phyloP scores from a whole-genome alignment of 1,140 invertebrate species.

The Metopolophium dirhodum region DNA sequence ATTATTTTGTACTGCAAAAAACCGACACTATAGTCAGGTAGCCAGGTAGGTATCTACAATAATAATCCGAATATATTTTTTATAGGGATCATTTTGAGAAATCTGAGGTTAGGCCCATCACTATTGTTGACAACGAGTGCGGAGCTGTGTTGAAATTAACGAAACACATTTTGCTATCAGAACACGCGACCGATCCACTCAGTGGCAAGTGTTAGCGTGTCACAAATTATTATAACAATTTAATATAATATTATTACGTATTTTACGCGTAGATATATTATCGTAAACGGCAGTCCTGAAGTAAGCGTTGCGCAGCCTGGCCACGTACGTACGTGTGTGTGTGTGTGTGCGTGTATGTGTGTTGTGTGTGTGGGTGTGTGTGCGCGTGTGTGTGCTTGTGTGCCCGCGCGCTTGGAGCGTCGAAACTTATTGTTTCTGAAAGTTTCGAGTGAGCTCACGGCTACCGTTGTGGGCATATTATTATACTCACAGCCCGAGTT shows the following conservation, averaged over 20 bases:
- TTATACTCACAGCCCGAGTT: not conserved
- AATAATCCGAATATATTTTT: too few species aligned
- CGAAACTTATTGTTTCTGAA: constrained; percentile 40
- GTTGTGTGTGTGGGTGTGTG: too few species aligned
- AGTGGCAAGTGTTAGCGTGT: not conserved
- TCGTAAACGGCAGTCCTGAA: not conserved
- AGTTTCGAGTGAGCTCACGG: not conserved
- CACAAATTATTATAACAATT: not conserved
- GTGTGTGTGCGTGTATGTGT: not conserved
- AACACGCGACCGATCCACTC: not conserved
- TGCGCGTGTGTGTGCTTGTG: not conserved
- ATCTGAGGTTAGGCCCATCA: not conserved
- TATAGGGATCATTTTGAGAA: too few species aligned
- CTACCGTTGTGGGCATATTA: not conserved
- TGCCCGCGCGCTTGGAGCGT: not conserved
- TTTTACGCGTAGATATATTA: not conserved
- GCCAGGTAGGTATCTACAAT: too few species aligned
- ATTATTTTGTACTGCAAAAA: too few species aligned
- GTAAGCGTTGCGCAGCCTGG: not conserved
- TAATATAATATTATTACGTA: not conserved
- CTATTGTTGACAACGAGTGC: not conserved
- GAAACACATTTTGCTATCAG: not conserved
- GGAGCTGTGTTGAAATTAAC: not conserved
- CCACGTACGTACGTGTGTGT: not conserved
- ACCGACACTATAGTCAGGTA: too few species aligned